Evolutionary conservation across 2,797 vertebrate species (phyloP), one percentile per base, ranked within the genome.

Genomic region (Clarias platycephalus): DNA sequence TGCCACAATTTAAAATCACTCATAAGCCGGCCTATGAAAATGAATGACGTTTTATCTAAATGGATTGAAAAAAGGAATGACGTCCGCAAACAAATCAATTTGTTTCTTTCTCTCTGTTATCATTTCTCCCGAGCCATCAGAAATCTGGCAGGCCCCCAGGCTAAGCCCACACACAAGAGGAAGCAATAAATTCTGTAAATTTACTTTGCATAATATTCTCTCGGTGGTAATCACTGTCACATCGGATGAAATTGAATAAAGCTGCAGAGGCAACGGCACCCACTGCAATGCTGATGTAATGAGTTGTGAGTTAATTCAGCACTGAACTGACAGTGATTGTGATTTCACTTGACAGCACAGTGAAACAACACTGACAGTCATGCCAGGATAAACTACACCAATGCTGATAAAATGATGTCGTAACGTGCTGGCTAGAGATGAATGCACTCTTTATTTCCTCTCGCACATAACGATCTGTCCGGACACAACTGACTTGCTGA

Each of bases 331-430:
- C 49, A 68, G 80, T 81, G 80, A 81, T 81, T 81, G 80, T 15
- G 64, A 81, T 81, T 68, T 24, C 49, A 68, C 44, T 57, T 81
- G 80, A 81, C 80, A 81, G 64, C 80, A 15, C 4, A 34, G 64
- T 57, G 49, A 81, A 81, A 81, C 31, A 57, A 81, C 49, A 80
- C 60, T 49, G 77, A 80, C 37, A 49, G 37, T 16, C 77, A 49
- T 64, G 77, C 77, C 66, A 62, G 77, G 62, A 49, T 49, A 49
- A 66, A 28, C 77, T 64, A 64, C 62, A 64, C 40, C 60, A 20
- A 22, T 81, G 64, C 49, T 81, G 64, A 81, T 81, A 81, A 81
- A 81, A 81, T n/a, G 80, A 26, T 81, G 80, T 81, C 80, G 57
- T 53, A 81, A 68, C 64, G 57, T 57, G 22, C 1, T 4, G n/a